Evolutionary conservation across 1,140 invertebrate species (phyloP).

Genomic region (Atta cephalotes): DNA sequence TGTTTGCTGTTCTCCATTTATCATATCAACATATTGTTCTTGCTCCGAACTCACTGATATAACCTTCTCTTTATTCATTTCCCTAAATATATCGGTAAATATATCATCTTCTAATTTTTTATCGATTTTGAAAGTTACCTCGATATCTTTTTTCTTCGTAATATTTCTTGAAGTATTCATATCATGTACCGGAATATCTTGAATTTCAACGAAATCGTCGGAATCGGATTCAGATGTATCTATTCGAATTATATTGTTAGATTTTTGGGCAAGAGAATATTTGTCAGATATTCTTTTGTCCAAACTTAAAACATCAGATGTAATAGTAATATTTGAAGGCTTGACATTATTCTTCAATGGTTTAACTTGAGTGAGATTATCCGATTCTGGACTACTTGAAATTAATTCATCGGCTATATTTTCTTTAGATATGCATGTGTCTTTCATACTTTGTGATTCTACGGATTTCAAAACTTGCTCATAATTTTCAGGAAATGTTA

Average conservation of each 20-base stretch:
- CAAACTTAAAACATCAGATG: neutral
- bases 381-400: slow-evolving; percentile 4
- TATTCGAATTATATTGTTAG: slow-evolving; percentile 44
- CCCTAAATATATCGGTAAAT: slow-evolving; percentile 86
- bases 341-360: neutral
- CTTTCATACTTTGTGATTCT: neutral
- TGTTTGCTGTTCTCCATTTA: neutral
- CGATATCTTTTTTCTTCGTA: slow-evolving; percentile 62
- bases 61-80: neutral
- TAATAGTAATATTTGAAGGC: neutral
- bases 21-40: neutral
- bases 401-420: slow-evolving; percentile 2
- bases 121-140: slow-evolving; percentile 79
- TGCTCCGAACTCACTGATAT: neutral
- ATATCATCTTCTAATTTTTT: slow-evolving; percentile 88
- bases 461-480: neutral
- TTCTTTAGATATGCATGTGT: neutral
- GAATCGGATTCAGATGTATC: slow-evolving; percentile 77
- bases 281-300: neutral
- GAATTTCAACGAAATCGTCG: slow-evolving; percentile 84
- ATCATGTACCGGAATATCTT: slow-evolving; percentile 76
- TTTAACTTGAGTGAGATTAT: slow-evolving; percentile 1
- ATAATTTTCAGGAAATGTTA: neutral
- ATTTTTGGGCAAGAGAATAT: slow-evolving; percentile 25
- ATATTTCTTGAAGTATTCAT: slow-evolving; percentile 33